Percentiles rank a stretch among this genome's conserved stretches.
phyloP scores from a whole-genome alignment of 2,888 invertebrate species.

The Dynastes grantii region DNA sequence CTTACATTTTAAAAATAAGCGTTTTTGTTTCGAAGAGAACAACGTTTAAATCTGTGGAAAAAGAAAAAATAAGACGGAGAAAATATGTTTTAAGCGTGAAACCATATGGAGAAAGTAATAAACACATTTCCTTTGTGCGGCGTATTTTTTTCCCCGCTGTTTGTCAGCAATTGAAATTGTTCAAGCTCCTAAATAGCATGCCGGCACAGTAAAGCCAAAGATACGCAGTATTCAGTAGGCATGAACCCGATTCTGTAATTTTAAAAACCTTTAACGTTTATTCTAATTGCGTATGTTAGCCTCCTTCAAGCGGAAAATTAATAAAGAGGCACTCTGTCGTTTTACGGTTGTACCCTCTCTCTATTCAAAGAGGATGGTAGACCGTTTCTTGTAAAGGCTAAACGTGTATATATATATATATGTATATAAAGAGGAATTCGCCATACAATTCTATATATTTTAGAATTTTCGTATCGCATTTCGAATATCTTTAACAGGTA shows the following conservation, averaged over 20 bases:
- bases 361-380: constrained; percentile 2
- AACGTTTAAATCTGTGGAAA: no score
- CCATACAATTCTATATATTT: neutral
- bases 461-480: neutral
- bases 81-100: neutral
- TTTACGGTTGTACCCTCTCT: neutral
- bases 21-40: no score
- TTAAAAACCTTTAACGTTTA: constrained; percentile 30
- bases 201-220: constrained; percentile 12
- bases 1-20: no score
- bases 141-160: neutral
- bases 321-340: constrained; percentile 28
- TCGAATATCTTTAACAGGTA: neutral
- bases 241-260: constrained; percentile 29
- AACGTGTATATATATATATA: no score
- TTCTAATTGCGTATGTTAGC: constrained; percentile 35
- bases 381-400: neutral
- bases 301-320: constrained; percentile 34
- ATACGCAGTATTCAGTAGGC: constrained; percentile 13
- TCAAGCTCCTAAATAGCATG: neutral
- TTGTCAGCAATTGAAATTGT: constrained; percentile 15
- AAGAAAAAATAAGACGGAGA: neutral
- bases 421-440: no score
- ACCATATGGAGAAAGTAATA: constrained; percentile 5
- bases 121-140: constrained; percentile 6